A percentile compares a stretch with the other conserved stretches of the same genome.
These are phyloP conservation scores for Hydractinia echinata DNA, from an alignment of 30 jellyfish, hydroid and myxozoan genomes.

Conservation along the genomic window DNA sequence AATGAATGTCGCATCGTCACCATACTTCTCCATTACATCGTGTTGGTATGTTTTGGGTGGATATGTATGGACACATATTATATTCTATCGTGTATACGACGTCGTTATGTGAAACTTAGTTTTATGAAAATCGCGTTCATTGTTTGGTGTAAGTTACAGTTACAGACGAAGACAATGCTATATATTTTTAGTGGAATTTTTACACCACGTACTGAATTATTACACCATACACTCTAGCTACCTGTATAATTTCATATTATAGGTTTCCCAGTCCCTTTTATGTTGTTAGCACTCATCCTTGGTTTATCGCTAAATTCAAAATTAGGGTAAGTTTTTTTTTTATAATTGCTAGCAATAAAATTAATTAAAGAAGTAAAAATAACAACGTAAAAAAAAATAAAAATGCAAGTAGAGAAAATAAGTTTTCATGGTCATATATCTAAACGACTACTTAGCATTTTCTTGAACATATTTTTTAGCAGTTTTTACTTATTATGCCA, in stretches of 20 bases:
- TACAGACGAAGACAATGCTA: background rate
- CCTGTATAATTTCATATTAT: background rate
- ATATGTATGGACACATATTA: constrained; percentile 58
- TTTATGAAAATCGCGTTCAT: constrained; percentile 50
- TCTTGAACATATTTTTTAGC: too few species aligned
- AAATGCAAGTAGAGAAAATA: too few species aligned
- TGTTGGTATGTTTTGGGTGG: constrained; percentile 68
- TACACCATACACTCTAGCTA: background rate
- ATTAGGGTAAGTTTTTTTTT: constrained; percentile 33
- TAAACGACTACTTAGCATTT: too few species aligned
- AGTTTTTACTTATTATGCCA: too few species aligned
- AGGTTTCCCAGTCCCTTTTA: constrained; percentile 59
- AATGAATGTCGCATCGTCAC: constrained; percentile 64
- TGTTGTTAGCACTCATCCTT: constrained; percentile 33
- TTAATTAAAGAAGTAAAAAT: too few species aligned
- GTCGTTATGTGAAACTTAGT: constrained; percentile 46
- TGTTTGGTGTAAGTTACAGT: constrained; percentile 61
- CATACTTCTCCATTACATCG: constrained; percentile 65
- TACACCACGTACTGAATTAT: background rate
- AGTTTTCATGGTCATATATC: too few species aligned
- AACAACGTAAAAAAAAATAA: too few species aligned
- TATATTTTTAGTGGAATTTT: background rate
- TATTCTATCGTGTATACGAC: constrained; percentile 56
- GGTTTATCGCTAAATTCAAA: constrained; percentile 47
- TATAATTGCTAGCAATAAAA: too few species aligned